Evolutionary conservation across 2,113 vertebrate genomes (phyloP), one percentile per base, ranked within the genome.

Genomic region (Phalacrocorax pelagicus): DNA sequence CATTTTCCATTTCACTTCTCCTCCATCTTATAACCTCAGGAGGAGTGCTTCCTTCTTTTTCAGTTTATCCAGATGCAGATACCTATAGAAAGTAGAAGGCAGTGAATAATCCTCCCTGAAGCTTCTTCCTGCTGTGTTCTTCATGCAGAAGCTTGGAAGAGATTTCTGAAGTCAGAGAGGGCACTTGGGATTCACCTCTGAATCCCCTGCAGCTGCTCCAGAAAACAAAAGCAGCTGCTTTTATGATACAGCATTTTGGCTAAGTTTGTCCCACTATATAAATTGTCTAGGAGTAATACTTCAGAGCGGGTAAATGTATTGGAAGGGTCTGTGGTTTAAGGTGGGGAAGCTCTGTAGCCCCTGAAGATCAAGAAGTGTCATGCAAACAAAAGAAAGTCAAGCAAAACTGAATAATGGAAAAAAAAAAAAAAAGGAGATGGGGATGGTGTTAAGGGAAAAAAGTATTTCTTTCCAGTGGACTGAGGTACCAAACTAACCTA

Each of bases 1-100:
- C 36, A 81, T 97, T 97, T 97, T 97, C 96, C 92, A 93, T 94
- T 96, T 95, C 88, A 69, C 77, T 93, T 86, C 63, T 95, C 54
- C 67, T 95, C 88, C 96, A 72, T 95, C 72, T 92, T 92, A 88
- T 4, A 94, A 88, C 29, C 66, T 91, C 67, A 52, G 69, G 80
- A 83, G 61, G 59, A 72, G 70, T 65, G 34, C 73, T 96, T 90
- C 47, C 66, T 96, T 91, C 77, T 94, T 91, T 94, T 94, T 52
- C 69, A 44, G 20, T 92, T 81, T 81, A 71, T 85, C 61, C 51
- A 77, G 63, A 62, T 44, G 9, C 3, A 16, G 61, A 65, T 77
- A 82, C 21, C 29, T 75, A 27, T 22, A 78, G 58, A 80, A 91
- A 66, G 27, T 47, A 79, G 44, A 81, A 84, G 51, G 34, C 46